These are phyloP conservation scores for Euwallacea fornicatus DNA, from an alignment of 1,140 invertebrate genomes.

Conservation along the genomic window DNA sequence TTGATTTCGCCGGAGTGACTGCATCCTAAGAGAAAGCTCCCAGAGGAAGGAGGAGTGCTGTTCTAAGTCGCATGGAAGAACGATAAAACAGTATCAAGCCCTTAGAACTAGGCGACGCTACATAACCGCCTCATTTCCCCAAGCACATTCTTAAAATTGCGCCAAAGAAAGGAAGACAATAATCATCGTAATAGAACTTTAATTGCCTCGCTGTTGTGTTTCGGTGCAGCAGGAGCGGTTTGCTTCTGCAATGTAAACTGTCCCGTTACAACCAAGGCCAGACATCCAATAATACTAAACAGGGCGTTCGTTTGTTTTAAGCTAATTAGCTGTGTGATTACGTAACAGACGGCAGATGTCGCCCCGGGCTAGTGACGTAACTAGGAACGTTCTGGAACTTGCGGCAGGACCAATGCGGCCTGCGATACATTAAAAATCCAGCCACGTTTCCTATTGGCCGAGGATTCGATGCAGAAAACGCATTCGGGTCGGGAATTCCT, in stretches of 20 bases:
- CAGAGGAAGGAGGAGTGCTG: no score
- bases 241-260: conserved; percentile 19
- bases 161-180: neutral
- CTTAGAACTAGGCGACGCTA: no score
- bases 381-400: neutral
- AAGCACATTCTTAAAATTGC: neutral
- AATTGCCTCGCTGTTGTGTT: conserved; percentile 8
- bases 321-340: neutral
- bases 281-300: conserved; percentile 23
- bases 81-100: no score
- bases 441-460: conserved; percentile 43
- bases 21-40: no score
- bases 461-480: conserved; percentile 44
- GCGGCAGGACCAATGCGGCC: neutral
- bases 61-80: no score
- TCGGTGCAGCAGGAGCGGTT: conserved; percentile 7
- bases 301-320: conserved; percentile 2
- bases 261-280: conserved; percentile 23
- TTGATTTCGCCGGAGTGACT: no score
- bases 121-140: no score
- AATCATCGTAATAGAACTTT: conserved; percentile 17
- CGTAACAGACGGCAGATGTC: neutral
- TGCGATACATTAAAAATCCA: conserved; percentile 39
- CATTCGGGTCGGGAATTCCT: conserved; percentile 36
- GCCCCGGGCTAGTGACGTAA: neutral